Base-by-base conservation (phyloP, 2,888 invertebrate genomes). In the Eustalomyia histrio region DNA sequence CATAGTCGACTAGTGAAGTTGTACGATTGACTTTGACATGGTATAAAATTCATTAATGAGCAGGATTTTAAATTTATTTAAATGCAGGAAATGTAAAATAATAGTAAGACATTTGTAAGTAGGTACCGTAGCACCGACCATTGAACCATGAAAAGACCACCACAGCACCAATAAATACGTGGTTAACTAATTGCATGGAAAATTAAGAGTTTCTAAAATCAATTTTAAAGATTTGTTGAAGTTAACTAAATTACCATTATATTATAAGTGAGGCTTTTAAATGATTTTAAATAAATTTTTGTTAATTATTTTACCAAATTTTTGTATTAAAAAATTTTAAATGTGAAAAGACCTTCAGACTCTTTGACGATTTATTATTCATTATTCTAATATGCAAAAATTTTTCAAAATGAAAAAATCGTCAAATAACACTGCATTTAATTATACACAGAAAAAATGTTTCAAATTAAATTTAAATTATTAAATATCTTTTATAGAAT, bases 1-100 rank as follows among this genome's bases (percentile, higher is more conserved):
- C 12, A 47, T 47, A 43, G 47, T 14, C 16, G 16, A 43, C 55
- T 29, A 33, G 47, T 65, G 16, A 9, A 29, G 55, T 39, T 21
- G 47, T 65, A 35, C 39, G 55, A 52, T 74, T 69, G 65, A 67
- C 65, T 78, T 74, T 57, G 74, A 71, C 65, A 53, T 57, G 33
- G 55, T 17, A 69, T 35, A 47, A 17, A 35, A 63, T 8, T 47
- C 50, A 47, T 65, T 55, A 68, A 60, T 35, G 29, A 47, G 53
- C 57, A 80, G 71, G 69, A 67, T 67, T 69, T 63, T 18, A 33
- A 35, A 35, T 8, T 9, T 5, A 53, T 78, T 58, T 57, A 67
- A 69, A 55, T 18, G 16, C 76, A 80, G 76, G 80, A 80, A 80
- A 80, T 76, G 80, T 76, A 80, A 76, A 76, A 55, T 67, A 63